phyloP scores from a whole-genome alignment of 2,113 vertebrate species.

The Sula dactylatra region DNA sequence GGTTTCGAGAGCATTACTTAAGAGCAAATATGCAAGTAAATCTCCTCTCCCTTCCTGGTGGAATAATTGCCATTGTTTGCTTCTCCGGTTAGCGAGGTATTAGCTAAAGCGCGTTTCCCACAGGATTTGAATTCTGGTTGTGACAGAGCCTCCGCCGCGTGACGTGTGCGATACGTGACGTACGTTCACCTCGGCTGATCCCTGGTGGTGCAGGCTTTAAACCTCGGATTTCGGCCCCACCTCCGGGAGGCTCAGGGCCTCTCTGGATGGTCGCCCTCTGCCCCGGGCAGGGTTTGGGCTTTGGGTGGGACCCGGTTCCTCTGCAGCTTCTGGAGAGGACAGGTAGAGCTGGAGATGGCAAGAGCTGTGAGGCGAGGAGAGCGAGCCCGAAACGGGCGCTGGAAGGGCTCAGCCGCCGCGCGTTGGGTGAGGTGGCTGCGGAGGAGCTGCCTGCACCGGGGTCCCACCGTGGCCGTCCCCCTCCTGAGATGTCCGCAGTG shows the following conservation, averaged over 20 bases:
- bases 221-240: neutral
- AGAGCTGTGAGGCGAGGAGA: neutral
- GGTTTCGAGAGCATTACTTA: neutral
- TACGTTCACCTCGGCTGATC: neutral
- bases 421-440: neutral
- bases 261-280: fast-evolving
- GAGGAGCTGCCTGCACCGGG: neutral
- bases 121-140: neutral
- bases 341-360: neutral
- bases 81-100: neutral
- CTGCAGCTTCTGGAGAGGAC: neutral
- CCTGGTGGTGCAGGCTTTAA: neutral
- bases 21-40: neutral
- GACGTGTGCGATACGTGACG: neutral
- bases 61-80: neutral
- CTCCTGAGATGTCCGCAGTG: neutral
- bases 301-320: neutral
- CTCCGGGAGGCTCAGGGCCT: fast-evolving
- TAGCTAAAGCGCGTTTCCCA: neutral
- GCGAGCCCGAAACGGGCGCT: neutral
- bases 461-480: neutral
- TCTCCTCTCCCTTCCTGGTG: neutral
- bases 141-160: neutral
- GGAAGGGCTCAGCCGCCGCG: neutral
- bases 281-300: fast-evolving